Evolutionary conservation across 1,140 invertebrate genomes (phyloP).

Genomic region (Hyposmocoma kahamanoa): DNA sequence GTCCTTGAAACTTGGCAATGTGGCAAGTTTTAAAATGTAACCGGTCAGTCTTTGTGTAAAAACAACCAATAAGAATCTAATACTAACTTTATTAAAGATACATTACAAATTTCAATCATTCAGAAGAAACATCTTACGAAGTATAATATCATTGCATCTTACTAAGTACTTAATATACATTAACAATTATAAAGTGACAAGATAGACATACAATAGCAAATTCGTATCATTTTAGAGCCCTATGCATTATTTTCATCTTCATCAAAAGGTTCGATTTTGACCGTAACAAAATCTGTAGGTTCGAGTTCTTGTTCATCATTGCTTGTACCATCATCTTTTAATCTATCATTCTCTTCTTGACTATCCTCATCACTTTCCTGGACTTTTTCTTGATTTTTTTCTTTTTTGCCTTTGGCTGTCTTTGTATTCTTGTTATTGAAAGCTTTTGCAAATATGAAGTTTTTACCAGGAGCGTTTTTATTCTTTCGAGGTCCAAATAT

Average conservation of each 20-base stretch:
- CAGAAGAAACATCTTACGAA: too few relatives aligned
- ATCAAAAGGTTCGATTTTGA: conserved; percentile 55
- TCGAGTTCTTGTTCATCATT: conserved; percentile 24
- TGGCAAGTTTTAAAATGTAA: too few relatives aligned
- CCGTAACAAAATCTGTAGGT: conserved; percentile 57
- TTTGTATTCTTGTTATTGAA: conserved; percentile 21
- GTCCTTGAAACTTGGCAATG: too few relatives aligned
- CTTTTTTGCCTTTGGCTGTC: conserved; percentile 12
- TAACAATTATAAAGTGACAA: too few relatives aligned
- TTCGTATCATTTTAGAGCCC: too few relatives aligned
- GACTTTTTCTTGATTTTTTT: conserved; percentile 13
- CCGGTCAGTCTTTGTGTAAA: too few relatives aligned
- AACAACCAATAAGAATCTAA: too few relatives aligned
- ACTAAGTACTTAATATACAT: too few relatives aligned
- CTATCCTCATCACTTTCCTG: conserved; percentile 20
- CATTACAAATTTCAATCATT: too few relatives aligned
- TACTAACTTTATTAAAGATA: too few relatives aligned
- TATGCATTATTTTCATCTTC: conserved; percentile 21
- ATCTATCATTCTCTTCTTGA: conserved; percentile 15
- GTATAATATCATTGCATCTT: too few relatives aligned
- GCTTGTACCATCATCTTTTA: conserved; percentile 9
- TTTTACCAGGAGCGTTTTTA: neutral
- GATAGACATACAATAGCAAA: too few relatives aligned
- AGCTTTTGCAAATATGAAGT: conserved; percentile 7
- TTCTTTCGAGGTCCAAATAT: conserved; percentile 61